These are phyloP conservation scores for Batillaria attramentaria DNA, from an alignment of 1,140 invertebrate genomes.

Conservation along the genomic window DNA sequence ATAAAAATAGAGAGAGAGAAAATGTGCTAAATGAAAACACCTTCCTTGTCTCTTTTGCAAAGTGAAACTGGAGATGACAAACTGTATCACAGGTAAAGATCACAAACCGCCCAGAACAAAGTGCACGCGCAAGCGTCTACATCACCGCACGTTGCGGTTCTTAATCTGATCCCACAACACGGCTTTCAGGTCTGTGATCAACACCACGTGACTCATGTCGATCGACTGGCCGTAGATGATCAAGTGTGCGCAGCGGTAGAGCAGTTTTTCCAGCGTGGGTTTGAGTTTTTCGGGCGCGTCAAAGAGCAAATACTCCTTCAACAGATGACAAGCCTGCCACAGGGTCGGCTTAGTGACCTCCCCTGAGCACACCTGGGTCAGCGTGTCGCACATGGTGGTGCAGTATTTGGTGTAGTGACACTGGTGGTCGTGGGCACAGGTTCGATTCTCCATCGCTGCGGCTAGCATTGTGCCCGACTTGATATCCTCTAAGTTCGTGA, in stretches of 20 bases:
- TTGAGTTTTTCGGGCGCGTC: slow-evolving; percentile 42
- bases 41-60: too few species aligned
- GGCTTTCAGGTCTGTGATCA: slow-evolving; percentile 25
- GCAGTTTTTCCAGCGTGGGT: slow-evolving; percentile 5
- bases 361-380: slow-evolving; percentile 43
- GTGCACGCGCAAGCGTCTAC: too few species aligned
- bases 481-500: slow-evolving; percentile 46
- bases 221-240: slow-evolving; percentile 29
- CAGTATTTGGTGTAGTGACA: slow-evolving; percentile 54
- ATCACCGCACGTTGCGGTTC: slow-evolving; percentile 24
- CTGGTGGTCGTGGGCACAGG: slow-evolving; percentile 48
- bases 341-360: slow-evolving; percentile 45
- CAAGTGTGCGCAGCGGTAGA: slow-evolving; percentile 15
- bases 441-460: slow-evolving; percentile 28
- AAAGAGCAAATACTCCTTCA: slow-evolving; percentile 59
- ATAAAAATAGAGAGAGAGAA: too few species aligned
- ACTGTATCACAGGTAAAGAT: too few species aligned
- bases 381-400: slow-evolving; percentile 48
- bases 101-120: too few species aligned
- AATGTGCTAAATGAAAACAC: too few species aligned
- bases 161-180: slow-evolving; percentile 30
- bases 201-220: slow-evolving; percentile 26
- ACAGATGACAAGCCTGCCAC: slow-evolving; percentile 52
- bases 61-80: too few species aligned
- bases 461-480: slow-evolving; percentile 46